These are phyloP conservation scores for Catharus ustulatus DNA, from an alignment of 2,797 vertebrate species.

Conservation along the genomic window DNA sequence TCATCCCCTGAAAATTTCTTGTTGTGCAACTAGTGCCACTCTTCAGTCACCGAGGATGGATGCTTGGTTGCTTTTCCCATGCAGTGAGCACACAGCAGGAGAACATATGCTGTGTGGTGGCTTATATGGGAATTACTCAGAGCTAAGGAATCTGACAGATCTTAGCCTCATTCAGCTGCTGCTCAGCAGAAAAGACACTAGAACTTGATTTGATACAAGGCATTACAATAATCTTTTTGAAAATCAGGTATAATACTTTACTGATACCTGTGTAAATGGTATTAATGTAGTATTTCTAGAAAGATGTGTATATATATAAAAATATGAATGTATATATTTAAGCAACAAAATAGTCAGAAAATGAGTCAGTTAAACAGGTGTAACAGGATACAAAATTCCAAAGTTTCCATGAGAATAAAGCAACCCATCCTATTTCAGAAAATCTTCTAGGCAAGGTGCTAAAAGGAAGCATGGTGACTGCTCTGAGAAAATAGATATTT, in stretches of 20 bases:
- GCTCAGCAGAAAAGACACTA: not conserved
- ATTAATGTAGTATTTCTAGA: not conserved
- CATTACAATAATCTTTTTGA: not conserved
- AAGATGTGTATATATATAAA: not conserved
- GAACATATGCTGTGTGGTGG: not conserved
- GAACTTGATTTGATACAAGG: not conserved
- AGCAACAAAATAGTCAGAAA: not conserved
- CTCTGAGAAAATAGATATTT: not conserved
- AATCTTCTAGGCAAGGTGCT: not conserved
- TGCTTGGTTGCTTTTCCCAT: not conserved
- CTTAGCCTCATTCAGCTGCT: not conserved
- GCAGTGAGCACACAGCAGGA: not conserved
- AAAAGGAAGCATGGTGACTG: not conserved
- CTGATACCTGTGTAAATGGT: not conserved
- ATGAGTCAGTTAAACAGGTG: accelerated
- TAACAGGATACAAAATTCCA: not conserved
- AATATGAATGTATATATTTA: not conserved
- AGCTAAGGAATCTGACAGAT: not conserved
- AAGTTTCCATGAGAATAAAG: not conserved
- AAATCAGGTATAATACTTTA: not conserved
- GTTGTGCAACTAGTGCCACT: not conserved
- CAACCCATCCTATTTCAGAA: not conserved
- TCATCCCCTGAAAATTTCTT: not conserved
- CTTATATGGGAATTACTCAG: not conserved
- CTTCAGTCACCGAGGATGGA: not conserved